A percentile compares a stretch with the other conserved stretches of the same genome.
phyloP scores from a whole-genome alignment of 2,888 invertebrate species.

The Phlogophora meticulosa region DNA sequence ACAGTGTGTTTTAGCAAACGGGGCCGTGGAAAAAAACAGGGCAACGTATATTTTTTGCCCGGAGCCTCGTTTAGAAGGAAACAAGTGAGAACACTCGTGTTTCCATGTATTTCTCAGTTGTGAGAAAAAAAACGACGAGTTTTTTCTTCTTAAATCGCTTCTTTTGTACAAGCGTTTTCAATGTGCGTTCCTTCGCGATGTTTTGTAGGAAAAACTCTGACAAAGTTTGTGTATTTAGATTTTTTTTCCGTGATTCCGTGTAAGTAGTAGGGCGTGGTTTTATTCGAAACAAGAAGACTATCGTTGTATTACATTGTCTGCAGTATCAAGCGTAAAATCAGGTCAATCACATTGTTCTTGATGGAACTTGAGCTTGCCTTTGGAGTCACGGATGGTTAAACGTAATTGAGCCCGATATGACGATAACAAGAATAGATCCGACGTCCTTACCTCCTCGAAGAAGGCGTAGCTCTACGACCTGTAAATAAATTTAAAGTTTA shows the following conservation, averaged over 20 bases:
- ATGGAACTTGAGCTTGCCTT: neutral
- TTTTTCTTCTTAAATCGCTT: conserved; percentile 46
- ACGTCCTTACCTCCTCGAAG: no score
- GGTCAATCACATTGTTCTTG: neutral
- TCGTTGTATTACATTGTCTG: neutral
- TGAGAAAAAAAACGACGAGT: conserved; percentile 8
- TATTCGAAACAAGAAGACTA: neutral
- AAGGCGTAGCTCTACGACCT: no score
- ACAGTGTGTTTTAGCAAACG: conserved; percentile 40
- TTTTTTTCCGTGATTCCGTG: conserved; percentile 8
- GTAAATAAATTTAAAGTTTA: no score
- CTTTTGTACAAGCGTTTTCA: conserved; percentile 45
- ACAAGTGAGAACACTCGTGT: conserved; percentile 58
- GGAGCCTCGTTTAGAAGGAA: conserved; percentile 58
- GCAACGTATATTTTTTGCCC: conserved; percentile 43
- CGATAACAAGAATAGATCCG: no score
- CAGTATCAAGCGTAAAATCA: conserved; percentile 3
- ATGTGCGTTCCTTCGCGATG: conserved; percentile 23
- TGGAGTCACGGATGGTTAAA: neutral
- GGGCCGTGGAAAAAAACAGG: conserved; percentile 29
- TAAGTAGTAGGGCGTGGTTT: neutral
- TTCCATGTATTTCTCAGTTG: conserved; percentile 32
- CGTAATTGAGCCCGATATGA: neutral
- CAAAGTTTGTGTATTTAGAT: conserved; percentile 3
- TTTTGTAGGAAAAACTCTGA: conserved; percentile 5